These are phyloP conservation scores for Lochmaea capreae DNA, from an alignment of 2,888 invertebrate species.

Conservation along the genomic window DNA sequence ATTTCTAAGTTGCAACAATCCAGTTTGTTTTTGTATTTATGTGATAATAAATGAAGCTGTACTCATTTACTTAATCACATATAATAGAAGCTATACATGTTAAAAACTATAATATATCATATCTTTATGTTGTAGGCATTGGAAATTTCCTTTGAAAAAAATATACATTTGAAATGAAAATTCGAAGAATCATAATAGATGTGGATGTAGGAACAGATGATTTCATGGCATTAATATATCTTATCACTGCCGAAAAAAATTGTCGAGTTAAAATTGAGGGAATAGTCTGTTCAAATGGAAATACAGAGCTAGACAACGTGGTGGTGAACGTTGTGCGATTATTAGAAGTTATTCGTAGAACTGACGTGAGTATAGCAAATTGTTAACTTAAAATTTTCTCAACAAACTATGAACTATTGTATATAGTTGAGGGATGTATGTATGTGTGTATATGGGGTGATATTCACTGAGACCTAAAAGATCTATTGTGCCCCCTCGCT, in stretches of 20 bases:
- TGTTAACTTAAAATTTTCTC: background rate
- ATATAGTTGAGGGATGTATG: no score
- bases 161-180: constrained; percentile 7
- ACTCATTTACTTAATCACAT: no score
- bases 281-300: constrained; percentile 82
- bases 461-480: no score
- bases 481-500: no score
- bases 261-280: constrained; percentile 71
- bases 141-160: background rate
- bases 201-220: constrained; percentile 76
- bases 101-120: no score
- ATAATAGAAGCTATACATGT: no score
- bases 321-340: constrained; percentile 77
- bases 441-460: no score
- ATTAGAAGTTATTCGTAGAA: constrained; percentile 70
- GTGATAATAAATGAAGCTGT: no score
- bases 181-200: constrained; percentile 67
- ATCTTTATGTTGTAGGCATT: no score
- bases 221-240: constrained; percentile 72
- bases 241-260: constrained; percentile 68
- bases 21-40: no score
- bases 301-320: constrained; percentile 77
- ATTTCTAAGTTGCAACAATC: no score
- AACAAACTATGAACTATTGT: background rate
- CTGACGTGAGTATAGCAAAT: constrained; percentile 70